A percentile compares a stretch with the other conserved stretches of the same genome.
These are phyloP conservation scores for Hesperophylax magnus DNA, from an alignment of 1,140 invertebrate genomes.

Conservation along the genomic window DNA sequence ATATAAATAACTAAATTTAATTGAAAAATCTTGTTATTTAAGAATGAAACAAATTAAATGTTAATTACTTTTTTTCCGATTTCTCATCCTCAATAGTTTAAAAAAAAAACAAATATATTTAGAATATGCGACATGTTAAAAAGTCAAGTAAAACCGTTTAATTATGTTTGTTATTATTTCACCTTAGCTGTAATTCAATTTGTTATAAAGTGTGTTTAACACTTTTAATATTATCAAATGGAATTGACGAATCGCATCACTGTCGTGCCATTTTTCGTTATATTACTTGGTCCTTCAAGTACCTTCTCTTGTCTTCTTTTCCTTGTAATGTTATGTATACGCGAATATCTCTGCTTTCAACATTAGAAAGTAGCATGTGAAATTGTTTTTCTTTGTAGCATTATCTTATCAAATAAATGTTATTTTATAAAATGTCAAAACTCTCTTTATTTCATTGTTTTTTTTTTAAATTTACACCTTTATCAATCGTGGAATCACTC, in stretches of 20 bases:
- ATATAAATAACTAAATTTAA: slow-evolving; percentile 3
- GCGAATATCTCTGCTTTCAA: slow-evolving; percentile 11
- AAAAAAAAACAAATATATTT: background rate
- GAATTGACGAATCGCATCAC: background rate
- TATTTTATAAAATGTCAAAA: slow-evolving; percentile 36
- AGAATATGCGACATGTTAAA: background rate
- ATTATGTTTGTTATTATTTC: background rate
- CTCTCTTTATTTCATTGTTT: background rate
- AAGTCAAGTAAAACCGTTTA: background rate
- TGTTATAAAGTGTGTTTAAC: background rate
- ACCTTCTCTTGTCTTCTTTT: background rate
- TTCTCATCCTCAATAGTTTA: background rate
- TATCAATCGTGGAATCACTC: no score
- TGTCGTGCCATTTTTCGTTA: no score
- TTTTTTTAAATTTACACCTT: background rate
- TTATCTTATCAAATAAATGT: slow-evolving; percentile 36
- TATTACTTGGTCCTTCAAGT: no score
- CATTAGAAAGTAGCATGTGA: slow-evolving; percentile 26
- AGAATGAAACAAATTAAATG: slow-evolving; percentile 2
- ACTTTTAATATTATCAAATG: background rate
- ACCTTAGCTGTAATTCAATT: background rate
- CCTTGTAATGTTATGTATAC: slow-evolving; percentile 12
- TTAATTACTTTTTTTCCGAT: no score
- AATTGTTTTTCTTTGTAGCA: slow-evolving; percentile 33
- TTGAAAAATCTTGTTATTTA: background rate